Evolutionary conservation across 2,113 vertebrate genomes (phyloP).

Genomic region (Semnornis frantzii): DNA sequence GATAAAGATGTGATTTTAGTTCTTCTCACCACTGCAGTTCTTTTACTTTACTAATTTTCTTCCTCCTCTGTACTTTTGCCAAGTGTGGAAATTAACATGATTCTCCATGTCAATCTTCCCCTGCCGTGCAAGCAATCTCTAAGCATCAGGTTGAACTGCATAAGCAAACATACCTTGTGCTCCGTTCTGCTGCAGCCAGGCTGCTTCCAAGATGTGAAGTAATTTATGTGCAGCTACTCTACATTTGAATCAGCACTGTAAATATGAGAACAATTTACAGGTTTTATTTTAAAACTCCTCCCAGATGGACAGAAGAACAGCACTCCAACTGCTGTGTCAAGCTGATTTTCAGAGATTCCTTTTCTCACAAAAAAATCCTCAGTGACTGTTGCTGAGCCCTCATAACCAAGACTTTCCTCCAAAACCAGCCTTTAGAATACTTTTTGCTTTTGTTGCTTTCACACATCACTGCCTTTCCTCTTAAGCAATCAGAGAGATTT

Average conservation of each 20-base stretch:
- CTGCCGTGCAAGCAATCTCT: conserved; percentile 16
- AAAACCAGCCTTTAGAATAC: not conserved
- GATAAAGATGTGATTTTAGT: not conserved
- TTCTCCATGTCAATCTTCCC: not conserved
- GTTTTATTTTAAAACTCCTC: not conserved
- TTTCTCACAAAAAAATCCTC: not conserved
- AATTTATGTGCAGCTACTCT: not conserved
- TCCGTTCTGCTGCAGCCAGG: not conserved
- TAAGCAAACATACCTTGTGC: conserved; percentile 17
- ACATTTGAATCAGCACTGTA: not conserved
- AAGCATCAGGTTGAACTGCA: conserved; percentile 27
- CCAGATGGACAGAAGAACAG: not conserved
- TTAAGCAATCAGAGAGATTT: not conserved
- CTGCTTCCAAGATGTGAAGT: not conserved
- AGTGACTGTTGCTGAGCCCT: not conserved
- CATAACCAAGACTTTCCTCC: not conserved
- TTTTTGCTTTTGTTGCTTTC: not conserved
- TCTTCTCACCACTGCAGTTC: not conserved
- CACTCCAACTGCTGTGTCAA: not conserved
- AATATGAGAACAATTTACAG: not conserved
- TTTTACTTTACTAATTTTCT: conserved; percentile 14
- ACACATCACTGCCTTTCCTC: not conserved
- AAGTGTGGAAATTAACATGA: conserved; percentile 35
- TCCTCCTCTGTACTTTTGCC: not conserved
- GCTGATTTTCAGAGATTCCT: not conserved